A percentile compares a stretch with the other conserved stretches of the same genome.
These are phyloP conservation scores for Callorhinus ursinus DNA, from an alignment of 2,113 vertebrate genomes.

Conservation along the genomic window DNA sequence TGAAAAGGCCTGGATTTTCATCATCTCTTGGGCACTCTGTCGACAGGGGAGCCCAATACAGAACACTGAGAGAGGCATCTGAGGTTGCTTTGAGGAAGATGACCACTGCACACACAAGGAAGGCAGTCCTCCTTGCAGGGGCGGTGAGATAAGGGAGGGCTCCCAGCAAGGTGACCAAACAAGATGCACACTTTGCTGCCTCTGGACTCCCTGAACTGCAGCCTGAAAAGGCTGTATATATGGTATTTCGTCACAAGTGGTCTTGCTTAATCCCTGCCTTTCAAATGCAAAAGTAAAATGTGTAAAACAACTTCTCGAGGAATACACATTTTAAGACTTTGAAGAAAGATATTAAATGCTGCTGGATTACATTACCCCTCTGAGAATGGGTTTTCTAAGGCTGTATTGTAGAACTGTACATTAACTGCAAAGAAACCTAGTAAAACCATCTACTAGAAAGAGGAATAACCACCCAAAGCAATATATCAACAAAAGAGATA, in stretches of 20 bases:
- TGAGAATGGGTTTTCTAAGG: not conserved
- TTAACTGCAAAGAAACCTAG: not conserved
- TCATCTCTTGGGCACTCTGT: not conserved
- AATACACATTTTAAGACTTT: not conserved
- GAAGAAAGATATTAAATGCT: not conserved
- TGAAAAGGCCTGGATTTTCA: not conserved
- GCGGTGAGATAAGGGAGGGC: not conserved
- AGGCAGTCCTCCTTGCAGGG: not conserved
- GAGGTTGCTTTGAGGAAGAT: not conserved
- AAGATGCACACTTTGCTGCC: not conserved
- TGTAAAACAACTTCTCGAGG: not conserved
- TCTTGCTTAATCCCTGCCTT: not conserved
- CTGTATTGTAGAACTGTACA: not conserved
- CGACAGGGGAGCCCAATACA: not conserved
- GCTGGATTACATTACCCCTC: not conserved
- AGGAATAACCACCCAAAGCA: not conserved
- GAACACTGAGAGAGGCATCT: not conserved
- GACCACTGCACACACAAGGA: not conserved
- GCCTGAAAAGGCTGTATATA: not conserved
- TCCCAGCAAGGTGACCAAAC: too few species aligned
- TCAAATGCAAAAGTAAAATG: not conserved
- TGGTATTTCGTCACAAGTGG: not conserved
- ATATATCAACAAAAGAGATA: not conserved
- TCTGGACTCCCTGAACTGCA: not conserved
- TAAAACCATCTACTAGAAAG: not conserved